phyloP scores from a whole-genome alignment of 2,113 vertebrate genomes.

The Carlito syrichta region DNA sequence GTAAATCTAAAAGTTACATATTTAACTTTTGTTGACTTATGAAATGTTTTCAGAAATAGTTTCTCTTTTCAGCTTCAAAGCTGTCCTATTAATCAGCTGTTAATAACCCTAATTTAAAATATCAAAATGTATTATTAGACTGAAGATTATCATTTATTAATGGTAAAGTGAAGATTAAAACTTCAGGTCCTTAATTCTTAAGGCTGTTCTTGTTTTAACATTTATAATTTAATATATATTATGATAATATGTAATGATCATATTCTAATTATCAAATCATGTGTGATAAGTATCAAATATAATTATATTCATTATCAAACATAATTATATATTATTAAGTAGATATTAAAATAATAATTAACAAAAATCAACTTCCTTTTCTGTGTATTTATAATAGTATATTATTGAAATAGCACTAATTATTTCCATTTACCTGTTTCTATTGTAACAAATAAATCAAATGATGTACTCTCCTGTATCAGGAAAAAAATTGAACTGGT shows the following conservation, averaged over 20 bases:
- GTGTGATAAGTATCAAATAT: too few relatives aligned
- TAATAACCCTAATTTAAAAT: background rate
- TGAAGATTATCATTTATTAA: background rate
- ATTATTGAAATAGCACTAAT: background rate
- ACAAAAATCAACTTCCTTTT: background rate
- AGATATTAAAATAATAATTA: too few relatives aligned
- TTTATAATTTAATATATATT: background rate
- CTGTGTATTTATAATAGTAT: background rate
- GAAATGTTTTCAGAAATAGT: background rate
- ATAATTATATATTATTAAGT: too few relatives aligned
- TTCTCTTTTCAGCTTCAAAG: background rate
- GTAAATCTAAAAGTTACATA: background rate
- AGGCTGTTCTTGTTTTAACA: background rate
- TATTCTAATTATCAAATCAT: too few relatives aligned
- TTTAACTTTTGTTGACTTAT: background rate
- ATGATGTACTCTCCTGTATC: background rate
- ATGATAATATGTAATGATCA: background rate
- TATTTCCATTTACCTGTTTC: background rate
- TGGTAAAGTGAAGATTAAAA: background rate
- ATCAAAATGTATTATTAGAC: background rate
- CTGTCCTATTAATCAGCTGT: background rate
- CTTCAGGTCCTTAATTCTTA: background rate
- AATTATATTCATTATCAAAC: too few relatives aligned
- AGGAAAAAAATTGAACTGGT: background rate
- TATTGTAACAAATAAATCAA: background rate